Percentiles rank a stretch among this genome's conserved stretches.
These are phyloP conservation scores for Neoseiulus cucumeris DNA, from an alignment of 1,140 invertebrate genomes.

Conservation along the genomic window DNA sequence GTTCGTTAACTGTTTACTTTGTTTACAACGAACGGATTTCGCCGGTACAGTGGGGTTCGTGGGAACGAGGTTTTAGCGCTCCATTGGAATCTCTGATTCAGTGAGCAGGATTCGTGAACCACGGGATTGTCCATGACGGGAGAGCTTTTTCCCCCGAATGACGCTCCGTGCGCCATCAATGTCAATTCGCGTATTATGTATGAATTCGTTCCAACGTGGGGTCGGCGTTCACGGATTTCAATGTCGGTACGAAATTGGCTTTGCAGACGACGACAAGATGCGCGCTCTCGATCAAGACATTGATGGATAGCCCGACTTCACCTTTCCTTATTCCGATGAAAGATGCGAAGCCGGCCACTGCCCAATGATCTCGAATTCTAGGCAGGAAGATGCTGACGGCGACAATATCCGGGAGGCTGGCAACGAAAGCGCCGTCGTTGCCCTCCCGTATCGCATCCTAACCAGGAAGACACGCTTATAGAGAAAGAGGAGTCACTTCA, in stretches of 20 bases:
- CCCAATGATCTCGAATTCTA: slow-evolving; percentile 61
- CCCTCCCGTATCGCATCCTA: slow-evolving; percentile 52
- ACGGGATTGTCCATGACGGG: too few relatives aligned
- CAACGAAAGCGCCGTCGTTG: slow-evolving; percentile 74
- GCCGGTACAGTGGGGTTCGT: too few relatives aligned
- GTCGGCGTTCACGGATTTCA: neutral
- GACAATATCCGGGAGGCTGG: slow-evolving; percentile 80
- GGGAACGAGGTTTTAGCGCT: too few relatives aligned
- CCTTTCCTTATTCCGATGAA: slow-evolving; percentile 44
- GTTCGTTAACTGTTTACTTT: too few relatives aligned
- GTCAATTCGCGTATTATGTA: too few relatives aligned
- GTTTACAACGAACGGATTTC: too few relatives aligned
- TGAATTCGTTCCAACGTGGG: too few relatives aligned
- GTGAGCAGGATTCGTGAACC: too few relatives aligned
- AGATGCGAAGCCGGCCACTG: slow-evolving; percentile 48
- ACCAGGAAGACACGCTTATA: slow-evolving; percentile 57
- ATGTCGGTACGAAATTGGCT: slow-evolving; percentile 48
- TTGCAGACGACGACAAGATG: slow-evolving; percentile 62
- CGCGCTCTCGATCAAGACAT: slow-evolving; percentile 66
- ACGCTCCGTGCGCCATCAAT: too few relatives aligned
- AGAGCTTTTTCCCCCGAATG: too few relatives aligned
- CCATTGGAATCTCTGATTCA: too few relatives aligned
- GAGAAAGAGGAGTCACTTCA: slow-evolving; percentile 23
- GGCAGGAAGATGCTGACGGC: slow-evolving; percentile 75
- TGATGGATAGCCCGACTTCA: slow-evolving; percentile 67